These are phyloP conservation scores for Limnothrissa miodon DNA, from an alignment of 2,113 vertebrate species.

Conservation along the genomic window DNA sequence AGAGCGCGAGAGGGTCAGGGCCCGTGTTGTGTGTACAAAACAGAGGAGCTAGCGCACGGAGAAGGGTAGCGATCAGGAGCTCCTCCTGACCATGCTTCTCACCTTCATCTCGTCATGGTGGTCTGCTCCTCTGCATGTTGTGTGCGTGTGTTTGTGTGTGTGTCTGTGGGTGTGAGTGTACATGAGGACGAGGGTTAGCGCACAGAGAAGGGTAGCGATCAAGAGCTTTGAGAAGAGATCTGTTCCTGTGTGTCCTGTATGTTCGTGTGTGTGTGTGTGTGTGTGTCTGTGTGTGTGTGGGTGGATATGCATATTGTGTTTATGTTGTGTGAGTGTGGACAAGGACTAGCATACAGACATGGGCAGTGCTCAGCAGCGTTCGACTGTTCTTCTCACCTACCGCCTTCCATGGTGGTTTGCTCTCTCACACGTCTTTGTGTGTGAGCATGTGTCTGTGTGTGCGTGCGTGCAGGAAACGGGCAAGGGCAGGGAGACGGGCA, in stretches of 20 bases:
- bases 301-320: too few relatives aligned
- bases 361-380: neutral
- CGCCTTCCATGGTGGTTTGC: too few relatives aligned
- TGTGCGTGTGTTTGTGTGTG: neutral
- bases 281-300: neutral
- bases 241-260: neutral
- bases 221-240: too few relatives aligned
- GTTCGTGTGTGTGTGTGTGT: neutral
- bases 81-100: neutral
- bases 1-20: neutral
- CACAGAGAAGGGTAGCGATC: too few relatives aligned
- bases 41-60: neutral
- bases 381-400: neutral
- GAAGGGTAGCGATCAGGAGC: neutral
- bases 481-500: too few relatives aligned
- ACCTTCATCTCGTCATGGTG: neutral
- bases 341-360: too few relatives aligned
- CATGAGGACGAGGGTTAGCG: neutral
- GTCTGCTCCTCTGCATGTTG: neutral
- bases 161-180: neutral
- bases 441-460: too few relatives aligned
- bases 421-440: too few relatives aligned
- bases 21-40: conserved; percentile 12
- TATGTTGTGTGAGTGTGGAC: neutral
- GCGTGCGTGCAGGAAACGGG: too few relatives aligned